Conservation (phyloP, 2,113 vertebrate species). For the Chlorodrepanis virens region DNA sequence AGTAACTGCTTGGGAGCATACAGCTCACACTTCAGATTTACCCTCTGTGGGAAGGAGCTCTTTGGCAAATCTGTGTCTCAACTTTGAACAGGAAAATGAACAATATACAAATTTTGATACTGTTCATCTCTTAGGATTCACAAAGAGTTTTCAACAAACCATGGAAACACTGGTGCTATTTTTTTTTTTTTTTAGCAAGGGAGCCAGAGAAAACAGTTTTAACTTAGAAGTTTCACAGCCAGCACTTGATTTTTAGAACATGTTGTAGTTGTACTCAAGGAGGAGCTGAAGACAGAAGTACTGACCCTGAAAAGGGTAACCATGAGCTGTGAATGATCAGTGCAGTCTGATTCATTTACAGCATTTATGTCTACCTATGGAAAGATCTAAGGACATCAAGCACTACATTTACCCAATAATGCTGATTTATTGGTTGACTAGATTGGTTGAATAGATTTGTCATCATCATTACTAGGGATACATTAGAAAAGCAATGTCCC, state of each 20-base stretch:
- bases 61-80: background rate
- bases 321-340: background rate
- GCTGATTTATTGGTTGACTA: background rate
- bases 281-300: conserved; percentile 9
- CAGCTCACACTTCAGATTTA: background rate
- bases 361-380: background rate
- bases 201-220: background rate
- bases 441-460: background rate
- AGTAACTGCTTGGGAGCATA: background rate
- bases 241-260: background rate
- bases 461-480: background rate
- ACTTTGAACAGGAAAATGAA: background rate
- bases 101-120: background rate
- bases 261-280: background rate
- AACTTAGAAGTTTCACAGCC: background rate
- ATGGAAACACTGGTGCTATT: background rate
- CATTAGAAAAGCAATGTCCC: background rate
- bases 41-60: background rate
- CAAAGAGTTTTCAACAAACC: background rate
- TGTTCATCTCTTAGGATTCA: background rate
- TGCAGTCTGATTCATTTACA: conserved; percentile 7
- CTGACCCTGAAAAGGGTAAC: conserved; percentile 2
- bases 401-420: background rate
- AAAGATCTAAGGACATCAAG: conserved; percentile 4
- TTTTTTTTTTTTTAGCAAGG: background rate